Base-by-base conservation (phyloP, 1,140 invertebrate genomes). In the Ceratina japonica region DNA sequence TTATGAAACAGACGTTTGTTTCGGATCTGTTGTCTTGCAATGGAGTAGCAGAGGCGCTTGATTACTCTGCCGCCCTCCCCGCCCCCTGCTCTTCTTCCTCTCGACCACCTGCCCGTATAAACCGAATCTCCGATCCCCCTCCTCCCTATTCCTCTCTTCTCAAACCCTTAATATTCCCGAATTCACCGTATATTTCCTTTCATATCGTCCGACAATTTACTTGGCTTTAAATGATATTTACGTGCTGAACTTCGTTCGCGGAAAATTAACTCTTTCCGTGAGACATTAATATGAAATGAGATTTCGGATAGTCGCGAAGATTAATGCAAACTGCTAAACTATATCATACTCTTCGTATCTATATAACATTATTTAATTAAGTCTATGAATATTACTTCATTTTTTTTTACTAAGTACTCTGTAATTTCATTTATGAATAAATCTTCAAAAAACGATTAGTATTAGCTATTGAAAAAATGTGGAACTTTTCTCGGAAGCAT, bases 1-100 rank as follows among this genome's bases (percentile, higher is more conserved):
- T 80, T 80, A 80, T 80, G 70, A 61, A 73, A 69, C 79, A 70
- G 79, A 63, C 65, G 74, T 76, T 80, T 77, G 79, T 80, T 80
- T 77, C 52, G 24, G 63, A 69, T 64, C 73, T 69, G 79, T 76
- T 73, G 74, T 76, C 73, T 77, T 70, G 74, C 56, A 37, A 75
- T 79, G 20, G 49, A 66, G 70, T 62, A 77, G 70, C 49, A 72
- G 51, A 63, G 51, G 73, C 63, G 52, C 71, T 80, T 80, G 79
- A 75, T 80, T 80, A 80, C 70, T 77, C 73, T 59, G 44, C 74
- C 52, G 44, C 79, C 69, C 71, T 74, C 51, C n/a, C 54, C n/a
- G n/a, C n/a, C 3, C 54, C 71, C 69, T 31, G 12, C 56, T 49
- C 59, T 78, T 49, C 75, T 56, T 64, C 51, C 49, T 51, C 24